phyloP scores from a whole-genome alignment of 2,888 invertebrate species.

The Andrena fulva region DNA sequence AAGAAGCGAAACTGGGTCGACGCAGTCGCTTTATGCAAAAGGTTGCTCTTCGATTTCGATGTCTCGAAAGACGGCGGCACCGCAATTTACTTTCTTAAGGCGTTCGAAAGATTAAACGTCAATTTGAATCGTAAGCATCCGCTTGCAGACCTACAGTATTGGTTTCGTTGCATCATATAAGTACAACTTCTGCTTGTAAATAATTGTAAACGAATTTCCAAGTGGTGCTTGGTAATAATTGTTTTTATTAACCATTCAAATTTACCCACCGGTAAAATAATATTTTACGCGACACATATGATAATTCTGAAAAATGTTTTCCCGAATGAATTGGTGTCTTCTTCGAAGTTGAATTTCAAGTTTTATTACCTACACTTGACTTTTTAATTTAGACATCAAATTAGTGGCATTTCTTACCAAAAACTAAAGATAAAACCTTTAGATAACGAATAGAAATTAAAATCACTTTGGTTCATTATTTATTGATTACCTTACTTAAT shows the following conservation, averaged over 20 bases:
- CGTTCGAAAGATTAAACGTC: background rate
- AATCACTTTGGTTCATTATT: background rate
- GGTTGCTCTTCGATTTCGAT: constrained; percentile 8
- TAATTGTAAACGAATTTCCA: too few species aligned
- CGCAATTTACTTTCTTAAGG: background rate
- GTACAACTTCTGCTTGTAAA: background rate
- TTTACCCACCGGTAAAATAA: background rate
- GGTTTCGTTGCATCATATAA: background rate
- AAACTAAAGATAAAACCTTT: background rate
- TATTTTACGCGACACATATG: background rate
- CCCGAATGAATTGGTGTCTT: background rate
- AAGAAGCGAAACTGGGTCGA: constrained; percentile 31
- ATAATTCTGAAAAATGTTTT: background rate
- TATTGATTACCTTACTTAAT: too few species aligned
- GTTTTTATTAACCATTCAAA: background rate
- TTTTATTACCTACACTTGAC: too few species aligned
- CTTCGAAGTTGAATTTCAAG: background rate
- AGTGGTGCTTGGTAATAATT: background rate
- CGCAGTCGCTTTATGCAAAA: background rate
- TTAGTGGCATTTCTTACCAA: too few species aligned
- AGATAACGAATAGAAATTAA: background rate
- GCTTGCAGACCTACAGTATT: background rate
- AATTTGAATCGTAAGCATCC: background rate
- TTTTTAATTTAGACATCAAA: too few species aligned
- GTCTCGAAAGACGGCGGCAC: background rate